Conservation (phyloP, 2,797 vertebrate genomes). For the Bryconaethiops microstoma region DNA sequence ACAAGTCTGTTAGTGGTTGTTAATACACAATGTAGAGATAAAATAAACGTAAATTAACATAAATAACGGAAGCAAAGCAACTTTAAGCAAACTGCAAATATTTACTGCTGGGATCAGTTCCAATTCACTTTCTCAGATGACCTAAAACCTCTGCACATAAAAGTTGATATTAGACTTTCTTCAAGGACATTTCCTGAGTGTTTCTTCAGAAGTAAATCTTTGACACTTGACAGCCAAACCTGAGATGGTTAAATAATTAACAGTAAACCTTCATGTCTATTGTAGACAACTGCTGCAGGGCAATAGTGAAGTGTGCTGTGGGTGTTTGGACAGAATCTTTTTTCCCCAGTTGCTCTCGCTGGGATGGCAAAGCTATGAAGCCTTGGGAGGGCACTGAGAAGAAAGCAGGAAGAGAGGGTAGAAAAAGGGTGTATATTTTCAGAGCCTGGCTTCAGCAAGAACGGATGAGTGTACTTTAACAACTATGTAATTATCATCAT, state of each 20-base stretch:
- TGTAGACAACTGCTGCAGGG: background rate
- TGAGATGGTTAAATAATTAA: constrained; percentile 8
- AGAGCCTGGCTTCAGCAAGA: background rate
- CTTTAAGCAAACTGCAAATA: too few relatives aligned
- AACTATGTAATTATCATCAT: constrained; percentile 49
- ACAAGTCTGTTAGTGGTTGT: too few relatives aligned
- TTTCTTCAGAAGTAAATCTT: background rate
- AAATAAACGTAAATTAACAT: too few relatives aligned
- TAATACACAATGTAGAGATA: too few relatives aligned
- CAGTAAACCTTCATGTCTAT: background rate
- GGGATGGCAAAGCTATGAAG: background rate
- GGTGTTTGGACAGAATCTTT: too few relatives aligned
- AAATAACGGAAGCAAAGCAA: too few relatives aligned
- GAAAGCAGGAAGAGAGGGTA: constrained; percentile 15
- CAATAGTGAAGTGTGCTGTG: background rate
- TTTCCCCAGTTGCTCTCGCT: background rate
- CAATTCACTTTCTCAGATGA: too few relatives aligned
- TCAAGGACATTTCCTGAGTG: background rate
- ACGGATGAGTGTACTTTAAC: constrained; percentile 29
- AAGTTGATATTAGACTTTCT: background rate
- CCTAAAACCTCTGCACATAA: background rate
- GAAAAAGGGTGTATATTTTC: constrained; percentile 36
- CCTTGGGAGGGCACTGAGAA: background rate
- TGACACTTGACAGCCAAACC: background rate
- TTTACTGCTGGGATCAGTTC: too few relatives aligned